phyloP scores from a whole-genome alignment of 2,797 vertebrate genomes.

The Girardinus metallicus region DNA sequence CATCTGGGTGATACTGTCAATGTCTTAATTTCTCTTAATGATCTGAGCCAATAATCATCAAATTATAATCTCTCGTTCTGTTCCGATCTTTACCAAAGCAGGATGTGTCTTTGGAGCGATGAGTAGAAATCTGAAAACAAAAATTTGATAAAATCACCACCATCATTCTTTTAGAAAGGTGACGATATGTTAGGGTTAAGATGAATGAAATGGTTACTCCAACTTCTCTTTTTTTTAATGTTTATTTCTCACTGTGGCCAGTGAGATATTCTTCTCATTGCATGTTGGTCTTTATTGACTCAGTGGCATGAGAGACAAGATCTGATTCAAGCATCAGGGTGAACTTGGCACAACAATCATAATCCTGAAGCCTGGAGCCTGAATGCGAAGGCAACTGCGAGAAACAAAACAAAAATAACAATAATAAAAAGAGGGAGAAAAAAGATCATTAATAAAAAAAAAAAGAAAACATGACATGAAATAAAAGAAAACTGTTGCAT shows the following conservation, averaged over 20 bases:
- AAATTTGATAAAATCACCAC: neutral
- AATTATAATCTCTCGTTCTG: neutral
- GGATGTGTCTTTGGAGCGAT: neutral
- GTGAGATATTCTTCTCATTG: neutral
- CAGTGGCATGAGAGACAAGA: neutral
- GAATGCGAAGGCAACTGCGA: neutral
- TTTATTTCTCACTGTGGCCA: too few species aligned
- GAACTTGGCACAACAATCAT: neutral
- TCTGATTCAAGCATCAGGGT: neutral
- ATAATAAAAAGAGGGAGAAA: neutral
- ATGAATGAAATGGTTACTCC: neutral
- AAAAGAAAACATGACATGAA: neutral
- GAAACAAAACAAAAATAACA: neutral
- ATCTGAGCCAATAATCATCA: neutral
- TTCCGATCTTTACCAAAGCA: neutral
- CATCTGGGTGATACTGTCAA: neutral
- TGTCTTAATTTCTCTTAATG: neutral
- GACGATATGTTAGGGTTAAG: too few species aligned
- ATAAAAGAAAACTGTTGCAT: neutral
- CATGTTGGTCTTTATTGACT: neutral
- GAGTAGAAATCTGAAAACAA: neutral
- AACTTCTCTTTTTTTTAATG: neutral
- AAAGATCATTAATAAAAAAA: neutral
- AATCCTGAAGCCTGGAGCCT: neutral
- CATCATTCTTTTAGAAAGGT: neutral